A percentile compares a stretch with the other conserved stretches of the same genome.
Conservation (phyloP, 2,888 invertebrate genomes). For the Enchytraeus crypticus region DNA sequence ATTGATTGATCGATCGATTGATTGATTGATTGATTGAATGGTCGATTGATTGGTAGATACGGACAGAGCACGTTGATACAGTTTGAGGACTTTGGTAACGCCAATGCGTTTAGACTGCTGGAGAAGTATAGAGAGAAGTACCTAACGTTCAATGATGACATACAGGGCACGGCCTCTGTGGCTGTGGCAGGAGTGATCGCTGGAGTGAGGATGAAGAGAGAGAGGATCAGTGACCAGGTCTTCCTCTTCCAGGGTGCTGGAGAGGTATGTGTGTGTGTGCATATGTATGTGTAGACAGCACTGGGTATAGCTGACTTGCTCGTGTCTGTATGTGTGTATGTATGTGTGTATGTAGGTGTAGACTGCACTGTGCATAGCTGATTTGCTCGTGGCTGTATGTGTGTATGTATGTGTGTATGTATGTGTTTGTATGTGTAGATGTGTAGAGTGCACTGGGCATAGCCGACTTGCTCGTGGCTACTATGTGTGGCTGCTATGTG, state of each 20-base stretch:
- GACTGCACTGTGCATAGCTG: too few species aligned
- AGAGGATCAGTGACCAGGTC: slow-evolving; percentile 69
- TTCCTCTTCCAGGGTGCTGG: slow-evolving; percentile 94
- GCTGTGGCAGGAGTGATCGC: slow-evolving; percentile 88
- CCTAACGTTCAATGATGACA: slow-evolving; percentile 98
- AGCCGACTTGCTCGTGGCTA: too few species aligned
- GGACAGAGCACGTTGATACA: slow-evolving; percentile 56
- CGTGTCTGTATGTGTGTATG: neutral
- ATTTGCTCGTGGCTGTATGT: too few species aligned
- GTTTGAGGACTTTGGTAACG: slow-evolving; percentile 97
- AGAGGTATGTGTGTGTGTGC: slow-evolving; percentile 72
- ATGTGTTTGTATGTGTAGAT: too few species aligned
- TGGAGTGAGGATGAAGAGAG: slow-evolving; percentile 73
- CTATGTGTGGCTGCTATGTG: too few species aligned
- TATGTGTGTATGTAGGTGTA: too few species aligned
- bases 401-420: too few species aligned
- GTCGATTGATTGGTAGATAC: too few species aligned
- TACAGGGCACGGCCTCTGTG: slow-evolving; percentile 81
- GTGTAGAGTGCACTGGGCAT: too few species aligned
- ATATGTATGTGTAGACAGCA: neutral
- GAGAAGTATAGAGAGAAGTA: slow-evolving; percentile 77
- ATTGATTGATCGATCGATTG: too few species aligned
- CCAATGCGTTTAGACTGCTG: slow-evolving; percentile 87
- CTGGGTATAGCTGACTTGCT: neutral
- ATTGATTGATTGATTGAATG: too few species aligned